Conservation (phyloP, 2,888 invertebrate species). For the Lasioglossum zephyrum region DNA sequence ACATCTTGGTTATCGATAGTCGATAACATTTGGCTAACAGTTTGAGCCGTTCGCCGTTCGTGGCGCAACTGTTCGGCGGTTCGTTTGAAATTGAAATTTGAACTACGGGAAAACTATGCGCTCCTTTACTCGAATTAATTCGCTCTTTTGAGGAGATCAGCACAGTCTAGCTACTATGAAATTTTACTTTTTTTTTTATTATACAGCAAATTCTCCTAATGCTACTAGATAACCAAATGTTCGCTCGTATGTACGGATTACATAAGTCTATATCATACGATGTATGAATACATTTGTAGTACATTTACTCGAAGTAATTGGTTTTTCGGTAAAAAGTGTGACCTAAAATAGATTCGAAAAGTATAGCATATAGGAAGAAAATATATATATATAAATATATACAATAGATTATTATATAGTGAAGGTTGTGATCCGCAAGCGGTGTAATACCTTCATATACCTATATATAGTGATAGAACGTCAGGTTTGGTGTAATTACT, state of each 20-base stretch:
- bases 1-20: too few species aligned
- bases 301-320: neutral
- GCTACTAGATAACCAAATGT: neutral
- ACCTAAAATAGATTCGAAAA: neutral
- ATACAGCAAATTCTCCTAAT: neutral
- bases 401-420: neutral
- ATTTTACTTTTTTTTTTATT: too few species aligned
- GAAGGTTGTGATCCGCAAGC: constrained; percentile 28
- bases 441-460: neutral
- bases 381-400: too few species aligned
- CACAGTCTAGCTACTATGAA: too few species aligned
- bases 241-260: neutral
- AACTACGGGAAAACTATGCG: too few species aligned
- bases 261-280: neutral
- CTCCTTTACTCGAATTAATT: too few species aligned
- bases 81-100: too few species aligned
- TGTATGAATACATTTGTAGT: neutral
- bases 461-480: neutral
- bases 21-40: too few species aligned
- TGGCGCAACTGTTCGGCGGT: too few species aligned
- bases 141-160: too few species aligned
- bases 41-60: too few species aligned
- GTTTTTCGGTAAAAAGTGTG: neutral
- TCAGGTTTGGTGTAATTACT: neutral
- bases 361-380: neutral